Percentiles rank a stretch among this genome's conserved stretches.
Evolutionary conservation across 2,888 invertebrate species (phyloP).

Genomic region (Cyclophora punctaria): DNA sequence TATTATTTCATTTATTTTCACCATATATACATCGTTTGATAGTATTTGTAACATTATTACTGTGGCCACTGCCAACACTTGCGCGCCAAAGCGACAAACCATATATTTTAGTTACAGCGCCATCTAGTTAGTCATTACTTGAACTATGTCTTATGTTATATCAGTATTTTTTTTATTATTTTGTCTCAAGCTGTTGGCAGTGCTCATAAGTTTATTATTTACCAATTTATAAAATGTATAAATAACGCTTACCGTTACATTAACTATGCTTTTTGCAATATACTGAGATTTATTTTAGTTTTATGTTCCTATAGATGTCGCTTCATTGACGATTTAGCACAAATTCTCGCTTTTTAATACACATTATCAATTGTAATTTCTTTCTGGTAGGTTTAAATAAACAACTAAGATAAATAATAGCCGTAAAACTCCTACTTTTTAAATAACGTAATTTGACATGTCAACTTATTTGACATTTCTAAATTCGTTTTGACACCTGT

Average conservation of each 20-base stretch:
- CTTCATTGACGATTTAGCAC: not conserved
- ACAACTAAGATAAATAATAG: no score
- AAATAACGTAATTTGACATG: no score
- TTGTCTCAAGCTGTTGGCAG: slow-evolving; percentile 7
- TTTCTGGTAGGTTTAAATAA: no score
- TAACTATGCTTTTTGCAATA: slow-evolving; percentile 7
- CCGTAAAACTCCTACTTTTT: no score
- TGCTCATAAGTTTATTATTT: slow-evolving; percentile 10
- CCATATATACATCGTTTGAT: slow-evolving; percentile 4
- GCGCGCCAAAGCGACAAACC: no score
- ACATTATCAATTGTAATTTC: no score
- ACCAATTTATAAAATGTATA: slow-evolving; percentile 1
- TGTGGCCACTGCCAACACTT: no score
- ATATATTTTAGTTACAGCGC: no score
- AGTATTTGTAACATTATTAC: no score
- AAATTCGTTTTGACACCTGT: no score
- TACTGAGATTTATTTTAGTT: slow-evolving; percentile 9
- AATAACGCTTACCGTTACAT: slow-evolving; percentile 1
- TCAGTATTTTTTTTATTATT: slow-evolving; percentile 2
- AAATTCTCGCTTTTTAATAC: no score
- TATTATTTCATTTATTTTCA: slow-evolving; percentile 15
- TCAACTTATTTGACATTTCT: no score
- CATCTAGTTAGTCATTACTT: slow-evolving; percentile 6
- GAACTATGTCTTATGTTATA: slow-evolving; percentile 5
- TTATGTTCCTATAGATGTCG: slow-evolving; percentile 14